These are phyloP conservation scores for Cotesia chilonis DNA, from an alignment of 1,140 invertebrate species.

Conservation along the genomic window DNA sequence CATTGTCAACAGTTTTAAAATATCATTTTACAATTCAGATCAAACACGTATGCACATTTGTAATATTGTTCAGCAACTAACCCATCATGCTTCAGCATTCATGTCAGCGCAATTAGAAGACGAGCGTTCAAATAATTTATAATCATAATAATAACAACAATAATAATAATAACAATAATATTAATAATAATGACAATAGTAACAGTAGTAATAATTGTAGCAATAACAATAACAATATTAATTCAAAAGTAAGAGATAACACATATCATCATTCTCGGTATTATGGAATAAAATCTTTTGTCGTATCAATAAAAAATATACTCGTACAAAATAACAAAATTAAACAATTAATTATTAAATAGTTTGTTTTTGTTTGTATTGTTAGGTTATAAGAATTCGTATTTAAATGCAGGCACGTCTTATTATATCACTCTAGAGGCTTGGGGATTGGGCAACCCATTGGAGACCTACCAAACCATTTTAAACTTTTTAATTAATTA, in stretches of 20 bases:
- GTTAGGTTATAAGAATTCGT: constrained; percentile 60
- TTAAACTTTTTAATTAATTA: constrained; percentile 15
- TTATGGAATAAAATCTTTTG: no score
- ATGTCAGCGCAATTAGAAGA: constrained; percentile 6
- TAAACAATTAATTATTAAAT: constrained; percentile 4
- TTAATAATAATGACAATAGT: not conserved
- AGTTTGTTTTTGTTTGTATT: constrained; percentile 50
- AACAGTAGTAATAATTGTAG: not conserved
- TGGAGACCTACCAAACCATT: constrained; percentile 39
- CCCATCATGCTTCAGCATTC: not conserved
- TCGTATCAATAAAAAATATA: no score
- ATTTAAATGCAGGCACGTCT: constrained; percentile 62
- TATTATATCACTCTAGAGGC: constrained; percentile 66
- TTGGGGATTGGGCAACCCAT: constrained; percentile 44
- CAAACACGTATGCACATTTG: constrained; percentile 11
- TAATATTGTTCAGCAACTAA: constrained; percentile 5
- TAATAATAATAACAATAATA: not conserved
- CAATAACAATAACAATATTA: no score
- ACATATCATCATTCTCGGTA: not conserved
- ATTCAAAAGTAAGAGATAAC: not conserved
- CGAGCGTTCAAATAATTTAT: not conserved
- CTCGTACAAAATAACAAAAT: constrained; percentile 27
- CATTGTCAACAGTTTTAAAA: constrained; percentile 38
- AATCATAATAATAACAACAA: not conserved
- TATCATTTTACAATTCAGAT: constrained; percentile 1